These are phyloP conservation scores for Etheostoma perlongum DNA, from an alignment of 2,797 vertebrate species.

Conservation along the genomic window DNA sequence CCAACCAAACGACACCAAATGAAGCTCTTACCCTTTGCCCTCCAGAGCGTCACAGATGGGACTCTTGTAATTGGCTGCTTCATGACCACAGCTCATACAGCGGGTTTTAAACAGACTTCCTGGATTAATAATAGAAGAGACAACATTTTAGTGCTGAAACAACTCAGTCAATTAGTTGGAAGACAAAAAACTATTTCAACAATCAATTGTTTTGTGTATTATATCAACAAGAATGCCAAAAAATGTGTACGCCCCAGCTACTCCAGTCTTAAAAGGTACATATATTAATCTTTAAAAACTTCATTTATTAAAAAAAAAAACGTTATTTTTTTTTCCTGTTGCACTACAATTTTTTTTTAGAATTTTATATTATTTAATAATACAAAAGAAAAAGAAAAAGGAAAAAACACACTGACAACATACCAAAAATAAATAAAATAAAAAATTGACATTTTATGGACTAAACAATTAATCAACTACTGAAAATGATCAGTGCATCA, in stretches of 20 bases:
- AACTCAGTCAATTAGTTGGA: not conserved
- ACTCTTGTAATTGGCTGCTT: conserved; percentile 90
- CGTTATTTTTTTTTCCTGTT: too few species aligned
- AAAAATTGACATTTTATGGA: not conserved
- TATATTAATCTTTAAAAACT: not conserved
- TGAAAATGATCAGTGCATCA: not conserved
- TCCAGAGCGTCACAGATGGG: conserved; percentile 91
- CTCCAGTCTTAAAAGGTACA: not conserved
- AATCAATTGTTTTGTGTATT: not conserved
- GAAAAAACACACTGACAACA: too few species aligned
- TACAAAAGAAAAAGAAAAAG: too few species aligned
- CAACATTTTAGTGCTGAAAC: not conserved
- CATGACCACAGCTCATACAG: conserved; percentile 91
- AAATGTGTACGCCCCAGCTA: not conserved
- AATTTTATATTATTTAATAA: too few species aligned
- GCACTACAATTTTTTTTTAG: too few species aligned
- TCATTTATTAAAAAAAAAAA: too few species aligned
- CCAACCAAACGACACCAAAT: not conserved
- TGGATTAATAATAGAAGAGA: conserved; percentile 58
- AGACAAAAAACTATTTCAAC: not conserved
- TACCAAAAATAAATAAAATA: too few species aligned
- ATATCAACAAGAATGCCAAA: not conserved
- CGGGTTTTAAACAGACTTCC: conserved; percentile 96
- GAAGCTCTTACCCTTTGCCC: conserved; percentile 91
- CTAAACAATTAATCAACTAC: not conserved